A percentile compares a stretch with the other conserved stretches of the same genome.
These are phyloP conservation scores for Nerophis lumbriciformis DNA, from an alignment of 2,113 vertebrate genomes.

Conservation along the genomic window DNA sequence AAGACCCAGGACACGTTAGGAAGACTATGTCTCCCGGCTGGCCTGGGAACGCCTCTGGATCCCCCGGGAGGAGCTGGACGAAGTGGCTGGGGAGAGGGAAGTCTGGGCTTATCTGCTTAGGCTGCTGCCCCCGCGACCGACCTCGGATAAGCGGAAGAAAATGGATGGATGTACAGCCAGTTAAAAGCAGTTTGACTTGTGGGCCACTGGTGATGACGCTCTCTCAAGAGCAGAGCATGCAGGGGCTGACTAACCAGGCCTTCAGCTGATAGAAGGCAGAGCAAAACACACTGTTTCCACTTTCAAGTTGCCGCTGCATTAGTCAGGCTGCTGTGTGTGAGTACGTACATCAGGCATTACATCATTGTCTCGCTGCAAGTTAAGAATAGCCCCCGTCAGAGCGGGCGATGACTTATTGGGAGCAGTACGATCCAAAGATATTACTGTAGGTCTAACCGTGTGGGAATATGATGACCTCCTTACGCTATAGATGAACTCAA, in stretches of 20 bases:
- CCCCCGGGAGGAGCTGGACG: too few species aligned
- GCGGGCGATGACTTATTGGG: conserved; percentile 70
- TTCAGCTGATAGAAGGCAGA: conserved; percentile 70
- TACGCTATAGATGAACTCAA: conserved; percentile 72
- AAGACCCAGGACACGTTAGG: too few species aligned
- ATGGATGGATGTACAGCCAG: conserved; percentile 23
- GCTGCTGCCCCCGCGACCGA: too few species aligned
- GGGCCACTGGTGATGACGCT: conserved; percentile 54
- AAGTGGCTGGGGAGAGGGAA: too few species aligned
- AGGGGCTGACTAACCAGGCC: conserved; percentile 66
- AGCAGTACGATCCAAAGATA: conserved; percentile 75
- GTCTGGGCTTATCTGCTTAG: too few species aligned
- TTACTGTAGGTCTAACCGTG: conserved; percentile 73
- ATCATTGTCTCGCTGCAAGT: conserved; percentile 71
- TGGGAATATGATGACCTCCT: conserved; percentile 70
- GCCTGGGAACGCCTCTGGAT: too few species aligned
- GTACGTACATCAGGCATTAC: conserved; percentile 68
- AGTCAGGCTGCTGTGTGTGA: conserved; percentile 65
- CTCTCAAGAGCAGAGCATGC: conserved; percentile 63
- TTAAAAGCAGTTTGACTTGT: conserved; percentile 63
- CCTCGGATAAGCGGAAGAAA: too few species aligned
- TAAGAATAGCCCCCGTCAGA: conserved; percentile 72
- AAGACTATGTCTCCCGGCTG: too few species aligned
- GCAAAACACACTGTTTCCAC: conserved; percentile 70
- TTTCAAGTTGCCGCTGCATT: conserved; percentile 66